Conservation (phyloP, 2,888 invertebrate species). For the Caenorhabditis virilis region DNA sequence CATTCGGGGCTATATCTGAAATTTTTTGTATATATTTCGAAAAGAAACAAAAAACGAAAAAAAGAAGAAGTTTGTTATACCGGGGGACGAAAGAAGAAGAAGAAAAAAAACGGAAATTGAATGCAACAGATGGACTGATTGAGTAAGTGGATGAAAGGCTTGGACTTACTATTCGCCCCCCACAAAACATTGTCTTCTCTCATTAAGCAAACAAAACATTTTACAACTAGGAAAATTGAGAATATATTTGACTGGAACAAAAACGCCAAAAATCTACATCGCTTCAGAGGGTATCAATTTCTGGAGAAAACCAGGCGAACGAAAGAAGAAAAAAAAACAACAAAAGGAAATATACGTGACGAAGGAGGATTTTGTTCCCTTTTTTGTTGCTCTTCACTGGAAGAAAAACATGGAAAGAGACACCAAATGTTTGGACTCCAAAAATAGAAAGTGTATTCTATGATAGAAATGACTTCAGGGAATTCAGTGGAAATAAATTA, state of each 20-base stretch:
- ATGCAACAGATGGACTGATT: constrained; percentile 25
- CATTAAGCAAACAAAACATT: constrained; percentile 36
- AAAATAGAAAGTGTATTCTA: background rate
- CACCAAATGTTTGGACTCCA: background rate
- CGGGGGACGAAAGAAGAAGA: constrained; percentile 13
- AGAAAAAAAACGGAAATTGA: constrained; percentile 25
- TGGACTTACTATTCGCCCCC: background rate
- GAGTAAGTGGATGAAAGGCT: constrained; percentile 25
- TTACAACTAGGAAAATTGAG: constrained; percentile 17
- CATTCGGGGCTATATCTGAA: too few relatives aligned
- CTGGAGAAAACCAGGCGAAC: too few relatives aligned
- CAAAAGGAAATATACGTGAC: too few relatives aligned
- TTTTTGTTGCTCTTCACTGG: constrained; percentile 1
- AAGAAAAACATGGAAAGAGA: background rate
- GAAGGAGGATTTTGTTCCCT: background rate
- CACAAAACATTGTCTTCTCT: constrained; percentile 22
- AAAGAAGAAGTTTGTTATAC: constrained; percentile 7
- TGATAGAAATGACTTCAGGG: background rate
- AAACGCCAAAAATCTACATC: too few relatives aligned
- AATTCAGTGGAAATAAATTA: background rate
- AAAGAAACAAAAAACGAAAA: constrained; percentile 12
- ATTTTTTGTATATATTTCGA: too few relatives aligned
- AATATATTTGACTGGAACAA: too few relatives aligned
- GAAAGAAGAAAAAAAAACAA: too few relatives aligned
- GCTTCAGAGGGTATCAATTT: too few relatives aligned